These are phyloP conservation scores for Cirrhinus mrigala DNA, from an alignment of 2,797 vertebrate species.

Conservation along the genomic window DNA sequence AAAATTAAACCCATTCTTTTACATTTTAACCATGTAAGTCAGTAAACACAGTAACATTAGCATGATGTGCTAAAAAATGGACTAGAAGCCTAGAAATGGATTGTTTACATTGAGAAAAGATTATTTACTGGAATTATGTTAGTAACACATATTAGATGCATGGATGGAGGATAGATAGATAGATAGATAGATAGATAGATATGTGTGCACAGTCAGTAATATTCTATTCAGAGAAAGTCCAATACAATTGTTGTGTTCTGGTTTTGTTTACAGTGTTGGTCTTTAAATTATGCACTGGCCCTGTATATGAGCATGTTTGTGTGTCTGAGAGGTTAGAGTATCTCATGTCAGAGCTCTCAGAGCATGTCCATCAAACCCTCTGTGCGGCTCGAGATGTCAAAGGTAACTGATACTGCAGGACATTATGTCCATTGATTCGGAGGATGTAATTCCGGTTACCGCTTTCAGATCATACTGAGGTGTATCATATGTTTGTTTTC, in stretches of 20 bases:
- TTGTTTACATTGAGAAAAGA: background rate
- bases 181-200: background rate
- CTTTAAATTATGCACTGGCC: slow-evolving; percentile 8
- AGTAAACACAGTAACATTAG: background rate
- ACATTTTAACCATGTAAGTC: background rate
- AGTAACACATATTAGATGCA: slow-evolving; percentile 41
- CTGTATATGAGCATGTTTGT: slow-evolving; percentile 2
- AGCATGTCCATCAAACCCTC: background rate
- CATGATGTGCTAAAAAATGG: too few species aligned
- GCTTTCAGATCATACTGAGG: background rate
- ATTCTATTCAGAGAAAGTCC: background rate
- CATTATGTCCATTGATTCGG: slow-evolving; percentile 35
- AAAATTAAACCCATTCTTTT: background rate
- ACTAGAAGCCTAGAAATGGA: background rate
- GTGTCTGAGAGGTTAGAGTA: slow-evolving; percentile 6
- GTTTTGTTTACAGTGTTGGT: background rate
- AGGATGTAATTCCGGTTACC: slow-evolving; percentile 39
- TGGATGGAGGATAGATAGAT: background rate
- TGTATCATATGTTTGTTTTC: slow-evolving; percentile 36
- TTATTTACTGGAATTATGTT: background rate
- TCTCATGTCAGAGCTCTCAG: slow-evolving; percentile 27
- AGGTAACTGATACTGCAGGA: slow-evolving; percentile 35
- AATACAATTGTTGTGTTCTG: background rate
- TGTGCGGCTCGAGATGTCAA: slow-evolving; percentile 20
- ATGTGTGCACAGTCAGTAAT: background rate